Conservation (phyloP, 1,140 invertebrate species). For the Drosophila asahinai region DNA sequence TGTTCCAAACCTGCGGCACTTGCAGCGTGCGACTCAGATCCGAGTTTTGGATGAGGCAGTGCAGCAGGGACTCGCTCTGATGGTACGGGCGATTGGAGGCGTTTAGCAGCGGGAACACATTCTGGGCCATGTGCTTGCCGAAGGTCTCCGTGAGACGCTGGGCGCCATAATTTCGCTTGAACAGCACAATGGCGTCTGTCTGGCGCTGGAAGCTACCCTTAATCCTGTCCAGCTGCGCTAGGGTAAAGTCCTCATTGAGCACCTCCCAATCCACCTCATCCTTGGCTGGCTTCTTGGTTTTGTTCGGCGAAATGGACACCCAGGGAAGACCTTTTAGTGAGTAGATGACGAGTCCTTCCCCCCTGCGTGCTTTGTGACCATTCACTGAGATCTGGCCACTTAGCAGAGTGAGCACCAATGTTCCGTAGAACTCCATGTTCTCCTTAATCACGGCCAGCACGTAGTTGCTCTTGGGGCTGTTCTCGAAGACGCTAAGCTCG, state of each 20-base stretch:
- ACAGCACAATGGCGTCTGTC: slow-evolving; percentile 69
- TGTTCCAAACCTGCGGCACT: slow-evolving; percentile 74
- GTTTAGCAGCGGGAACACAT: slow-evolving; percentile 83
- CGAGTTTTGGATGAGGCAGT: slow-evolving; percentile 69
- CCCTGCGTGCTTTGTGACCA: slow-evolving; percentile 24
- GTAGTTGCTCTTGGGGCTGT: slow-evolving; percentile 56
- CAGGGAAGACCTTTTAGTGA: slow-evolving; percentile 65
- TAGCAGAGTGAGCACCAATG: slow-evolving; percentile 48
- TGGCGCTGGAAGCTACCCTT: slow-evolving; percentile 36
- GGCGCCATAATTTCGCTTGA: slow-evolving; percentile 60
- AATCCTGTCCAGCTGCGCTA: slow-evolving; percentile 61
- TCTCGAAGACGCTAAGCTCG: slow-evolving; percentile 58
- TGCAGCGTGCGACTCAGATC: slow-evolving; percentile 60
- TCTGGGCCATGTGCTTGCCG: slow-evolving; percentile 81
- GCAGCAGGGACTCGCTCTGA: slow-evolving; percentile 63
- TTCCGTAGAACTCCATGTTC: slow-evolving; percentile 59
- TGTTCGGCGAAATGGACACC: slow-evolving; percentile 39
- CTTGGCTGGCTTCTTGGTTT: slow-evolving; percentile 25
- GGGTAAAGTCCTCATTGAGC: slow-evolving; percentile 50
- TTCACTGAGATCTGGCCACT: slow-evolving; percentile 53
- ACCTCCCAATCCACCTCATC: slow-evolving; percentile 19
- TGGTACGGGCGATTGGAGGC: slow-evolving; percentile 57
- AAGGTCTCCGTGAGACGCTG: slow-evolving; percentile 57
- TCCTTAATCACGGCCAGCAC: slow-evolving; percentile 63
- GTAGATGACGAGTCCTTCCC: slow-evolving; percentile 36